phyloP scores from a whole-genome alignment of 2,797 vertebrate genomes.

The Emys orbicularis region DNA sequence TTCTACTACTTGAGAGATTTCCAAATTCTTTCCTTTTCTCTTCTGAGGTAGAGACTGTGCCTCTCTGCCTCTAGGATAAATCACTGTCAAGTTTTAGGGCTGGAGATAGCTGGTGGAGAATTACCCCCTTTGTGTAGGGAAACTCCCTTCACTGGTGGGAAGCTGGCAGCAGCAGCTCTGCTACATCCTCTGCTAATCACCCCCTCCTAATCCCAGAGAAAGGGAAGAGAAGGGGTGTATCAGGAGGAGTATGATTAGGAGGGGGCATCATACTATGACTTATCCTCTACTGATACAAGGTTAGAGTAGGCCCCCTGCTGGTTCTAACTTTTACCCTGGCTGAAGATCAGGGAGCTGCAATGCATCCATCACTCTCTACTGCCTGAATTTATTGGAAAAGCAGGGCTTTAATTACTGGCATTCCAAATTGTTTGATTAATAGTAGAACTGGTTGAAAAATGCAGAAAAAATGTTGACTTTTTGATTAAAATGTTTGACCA shows the following conservation, averaged over 20 bases:
- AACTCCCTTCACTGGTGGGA: not conserved
- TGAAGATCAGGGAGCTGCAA: not conserved
- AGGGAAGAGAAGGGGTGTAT: not conserved
- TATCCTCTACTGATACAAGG: not conserved
- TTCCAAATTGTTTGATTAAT: not conserved
- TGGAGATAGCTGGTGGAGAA: not conserved
- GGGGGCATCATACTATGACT: not conserved
- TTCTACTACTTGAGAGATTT: not conserved
- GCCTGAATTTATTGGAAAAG: not conserved
- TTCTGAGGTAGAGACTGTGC: not conserved
- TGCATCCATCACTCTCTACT: not conserved
- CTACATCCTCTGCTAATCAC: not conserved
- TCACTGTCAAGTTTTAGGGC: not conserved
- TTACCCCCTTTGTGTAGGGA: not conserved
- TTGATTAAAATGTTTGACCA: not conserved
- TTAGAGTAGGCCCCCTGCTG: not conserved
- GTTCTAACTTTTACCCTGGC: not conserved
- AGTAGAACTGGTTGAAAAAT: not conserved
- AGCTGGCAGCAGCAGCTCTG: not conserved
- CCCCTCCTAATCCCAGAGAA: not conserved
- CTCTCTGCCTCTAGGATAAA: not conserved
- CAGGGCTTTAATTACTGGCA: not conserved
- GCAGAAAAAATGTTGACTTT: not conserved
- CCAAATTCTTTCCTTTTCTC: not conserved
- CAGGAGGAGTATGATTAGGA: not conserved